phyloP scores from a whole-genome alignment of 1,140 invertebrate species.

The Goniozus legneri region DNA sequence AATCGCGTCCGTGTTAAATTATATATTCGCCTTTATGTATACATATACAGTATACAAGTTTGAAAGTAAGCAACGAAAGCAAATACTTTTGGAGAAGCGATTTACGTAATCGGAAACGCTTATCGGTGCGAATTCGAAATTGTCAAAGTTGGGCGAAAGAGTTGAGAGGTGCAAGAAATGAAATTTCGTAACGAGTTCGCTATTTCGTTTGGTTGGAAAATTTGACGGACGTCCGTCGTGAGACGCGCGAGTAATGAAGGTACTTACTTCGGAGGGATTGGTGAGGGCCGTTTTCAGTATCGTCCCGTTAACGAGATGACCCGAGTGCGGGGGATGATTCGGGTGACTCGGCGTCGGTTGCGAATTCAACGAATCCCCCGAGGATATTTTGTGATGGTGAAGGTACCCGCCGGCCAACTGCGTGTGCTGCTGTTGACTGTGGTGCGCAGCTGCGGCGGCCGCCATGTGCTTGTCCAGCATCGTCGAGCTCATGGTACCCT shows the following conservation, averaged over 20 bases:
- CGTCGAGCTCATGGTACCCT: slow-evolving; percentile 50
- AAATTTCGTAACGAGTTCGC: no score
- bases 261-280: slow-evolving; percentile 79
- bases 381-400: slow-evolving; percentile 49
- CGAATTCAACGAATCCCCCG: slow-evolving; percentile 46
- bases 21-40: no score
- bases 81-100: no score
- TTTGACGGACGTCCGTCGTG: neutral
- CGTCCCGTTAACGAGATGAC: slow-evolving; percentile 82
- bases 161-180: no score
- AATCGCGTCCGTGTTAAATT: no score
- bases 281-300: slow-evolving; percentile 92
- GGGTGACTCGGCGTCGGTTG: slow-evolving; percentile 49
- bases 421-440: slow-evolving; percentile 48
- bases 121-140: no score
- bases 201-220: no score
- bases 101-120: no score
- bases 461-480: slow-evolving; percentile 55
- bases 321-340: slow-evolving; percentile 47
- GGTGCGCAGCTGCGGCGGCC: slow-evolving; percentile 43
- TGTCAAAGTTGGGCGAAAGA: no score
- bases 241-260: neutral
- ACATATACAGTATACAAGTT: no score
- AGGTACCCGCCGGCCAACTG: slow-evolving; percentile 45
- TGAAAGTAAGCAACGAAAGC: no score